Evolutionary conservation across 2,888 invertebrate species (phyloP), one percentile per base, ranked within the genome.

Genomic region (Ethmia dodecea): DNA sequence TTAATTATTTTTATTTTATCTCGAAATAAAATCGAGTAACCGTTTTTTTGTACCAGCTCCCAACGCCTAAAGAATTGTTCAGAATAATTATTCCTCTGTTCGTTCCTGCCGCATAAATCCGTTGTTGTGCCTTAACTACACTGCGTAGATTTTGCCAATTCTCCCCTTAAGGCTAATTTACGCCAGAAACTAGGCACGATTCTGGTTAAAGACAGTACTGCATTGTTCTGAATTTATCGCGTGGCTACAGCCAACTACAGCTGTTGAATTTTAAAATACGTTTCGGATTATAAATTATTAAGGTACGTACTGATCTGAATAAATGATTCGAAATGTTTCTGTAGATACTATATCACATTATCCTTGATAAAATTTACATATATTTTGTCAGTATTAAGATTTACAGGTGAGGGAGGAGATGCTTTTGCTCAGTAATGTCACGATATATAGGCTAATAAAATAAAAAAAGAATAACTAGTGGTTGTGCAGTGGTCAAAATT

Each of bases 101-200:
- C 14, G 26, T 26, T 9, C 26, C 26, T 33, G 20, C 13, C 4
- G 35, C 41, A 49, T 52, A 54, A 54, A 52, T 54, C 43, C 38
- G 30, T 25, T 31, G 38, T 30, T 26, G 36, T 38, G 30, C 40
- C 33, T 42, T 28, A 28, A 45, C 34, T 30, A 38, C 42, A 24
- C 32, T 34, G 43, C 39, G 42, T 37, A 38, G 43, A 45, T 45
- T 44, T 37, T 27, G 25, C 35, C 34, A 24, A 45, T 38, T 18
- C 38, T 33, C 43, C 54, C 51, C 52, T 39, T 37, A 45, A 52
- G 52, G 41, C 43, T 46, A 47, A 51, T 52, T 47, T 31, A 18
- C 18, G n/a, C 29, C n/a, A n/a, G 35, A 29, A 35, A 30, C 40
- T 35, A 41, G 24, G 34, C 35, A 12, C 27, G 28, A 39, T 42